Conservation (phyloP, 1,140 invertebrate genomes). For the Dermatophagoides farinae region DNA sequence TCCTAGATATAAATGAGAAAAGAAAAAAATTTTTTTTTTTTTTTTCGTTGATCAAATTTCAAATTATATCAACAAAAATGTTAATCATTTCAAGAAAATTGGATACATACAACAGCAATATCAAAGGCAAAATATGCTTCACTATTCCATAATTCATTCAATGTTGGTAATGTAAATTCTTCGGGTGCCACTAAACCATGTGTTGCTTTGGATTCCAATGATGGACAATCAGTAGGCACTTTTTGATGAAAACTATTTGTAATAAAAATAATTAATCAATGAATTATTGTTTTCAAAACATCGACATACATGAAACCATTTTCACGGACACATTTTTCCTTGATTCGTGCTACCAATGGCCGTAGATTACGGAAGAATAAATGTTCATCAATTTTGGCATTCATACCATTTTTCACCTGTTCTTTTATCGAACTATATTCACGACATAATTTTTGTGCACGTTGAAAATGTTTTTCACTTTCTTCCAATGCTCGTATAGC, state of each 20-base stretch:
- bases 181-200: conserved; percentile 45
- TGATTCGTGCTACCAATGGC: conserved; percentile 36
- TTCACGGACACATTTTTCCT: conserved; percentile 49
- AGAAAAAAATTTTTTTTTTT: background rate
- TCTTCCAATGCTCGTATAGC: conserved; percentile 42
- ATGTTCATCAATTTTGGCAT: conserved; percentile 40
- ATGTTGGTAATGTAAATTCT: conserved; percentile 34
- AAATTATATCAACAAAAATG: too few relatives aligned
- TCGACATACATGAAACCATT: conserved; percentile 44
- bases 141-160: conserved; percentile 37
- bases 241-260: conserved; percentile 41
- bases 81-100: too few relatives aligned
- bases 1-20: conserved; percentile 15
- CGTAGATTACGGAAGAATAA: conserved; percentile 40
- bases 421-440: conserved; percentile 35
- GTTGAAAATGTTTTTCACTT: conserved; percentile 32
- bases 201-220: conserved; percentile 41
- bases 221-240: conserved; percentile 38
- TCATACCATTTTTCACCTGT: conserved; percentile 36
- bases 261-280: conserved; percentile 9
- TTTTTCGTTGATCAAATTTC: too few relatives aligned
- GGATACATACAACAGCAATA: conserved; percentile 16
- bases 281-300: conserved; percentile 3
- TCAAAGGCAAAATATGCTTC: conserved; percentile 37
- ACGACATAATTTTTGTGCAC: conserved; percentile 33